A percentile compares a stretch with the other conserved stretches of the same genome.
These are phyloP conservation scores for Gila orcuttii DNA, from an alignment of 2,113 vertebrate species.

Conservation along the genomic window DNA sequence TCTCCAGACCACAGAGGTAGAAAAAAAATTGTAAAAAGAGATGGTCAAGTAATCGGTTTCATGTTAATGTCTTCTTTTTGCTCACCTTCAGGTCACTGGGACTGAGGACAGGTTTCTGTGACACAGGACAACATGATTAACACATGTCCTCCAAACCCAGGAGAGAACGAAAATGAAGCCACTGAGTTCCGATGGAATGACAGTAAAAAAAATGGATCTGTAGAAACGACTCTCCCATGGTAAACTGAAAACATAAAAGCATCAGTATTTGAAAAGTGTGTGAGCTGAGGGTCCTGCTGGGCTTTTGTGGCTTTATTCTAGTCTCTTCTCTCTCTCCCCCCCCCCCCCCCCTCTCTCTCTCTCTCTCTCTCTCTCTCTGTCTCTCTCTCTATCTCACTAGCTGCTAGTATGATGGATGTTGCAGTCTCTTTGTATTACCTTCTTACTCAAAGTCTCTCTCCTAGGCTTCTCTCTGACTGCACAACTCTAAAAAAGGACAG, in stretches of 20 bases:
- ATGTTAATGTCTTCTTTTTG: neutral
- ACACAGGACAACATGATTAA: conserved; percentile 16
- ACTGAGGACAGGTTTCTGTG: neutral
- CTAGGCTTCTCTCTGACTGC: neutral
- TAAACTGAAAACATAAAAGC: conserved; percentile 13
- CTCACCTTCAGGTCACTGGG: neutral
- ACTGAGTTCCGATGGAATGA: neutral
- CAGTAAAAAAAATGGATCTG: neutral
- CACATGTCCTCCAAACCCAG: neutral
- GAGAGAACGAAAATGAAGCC: neutral
- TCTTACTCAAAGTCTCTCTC: conserved; percentile 59
- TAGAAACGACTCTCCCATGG: conserved; percentile 19
- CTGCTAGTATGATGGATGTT: conserved; percentile 77
- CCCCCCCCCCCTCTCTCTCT: conserved; percentile 33
- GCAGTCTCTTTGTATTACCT: conserved; percentile 75
- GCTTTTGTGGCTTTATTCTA: conserved; percentile 30
- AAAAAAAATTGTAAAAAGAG: neutral
- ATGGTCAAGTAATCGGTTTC: neutral
- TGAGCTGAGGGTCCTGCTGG: conserved; percentile 32
- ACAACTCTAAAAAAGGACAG: neutral
- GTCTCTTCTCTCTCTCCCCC: conserved; percentile 3
- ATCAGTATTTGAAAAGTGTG: conserved; percentile 21
- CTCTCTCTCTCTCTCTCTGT: conserved; percentile 34
- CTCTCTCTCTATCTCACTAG: conserved; percentile 38
- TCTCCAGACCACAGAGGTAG: neutral